Conservation (phyloP, 2,113 vertebrate species). For the Plestiodon gilberti region DNA sequence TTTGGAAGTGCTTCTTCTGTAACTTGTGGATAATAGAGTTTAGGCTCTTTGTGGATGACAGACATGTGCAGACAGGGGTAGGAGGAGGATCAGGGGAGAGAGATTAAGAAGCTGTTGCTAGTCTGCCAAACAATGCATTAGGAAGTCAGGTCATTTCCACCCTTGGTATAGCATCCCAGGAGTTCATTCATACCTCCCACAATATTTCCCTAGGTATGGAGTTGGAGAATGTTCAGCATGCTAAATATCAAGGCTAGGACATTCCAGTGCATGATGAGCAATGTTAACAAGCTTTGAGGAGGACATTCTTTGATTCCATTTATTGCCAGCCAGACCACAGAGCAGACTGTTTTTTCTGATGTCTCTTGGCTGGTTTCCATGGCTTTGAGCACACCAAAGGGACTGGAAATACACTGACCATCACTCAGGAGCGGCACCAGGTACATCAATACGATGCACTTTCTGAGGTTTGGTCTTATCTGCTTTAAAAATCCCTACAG, state of each 20-base stretch:
- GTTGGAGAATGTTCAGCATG: background rate
- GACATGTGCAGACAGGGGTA: background rate
- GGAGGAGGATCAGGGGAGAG: background rate
- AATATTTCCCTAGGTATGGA: background rate
- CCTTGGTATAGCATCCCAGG: accelerated
- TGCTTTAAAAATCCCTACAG: accelerated
- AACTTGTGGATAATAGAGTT: background rate
- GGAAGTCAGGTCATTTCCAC: background rate
- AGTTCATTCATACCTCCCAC: background rate
- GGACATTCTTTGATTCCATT: background rate
- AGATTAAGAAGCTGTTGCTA: background rate
- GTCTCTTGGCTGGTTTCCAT: background rate
- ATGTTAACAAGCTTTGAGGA: background rate
- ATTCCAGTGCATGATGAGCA: background rate
- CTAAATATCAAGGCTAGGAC: slow-evolving; percentile 1
- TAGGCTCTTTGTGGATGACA: background rate
- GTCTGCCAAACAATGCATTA: background rate
- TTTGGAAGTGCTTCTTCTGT: background rate
- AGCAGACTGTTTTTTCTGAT: background rate
- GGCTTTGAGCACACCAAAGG: too few relatives aligned
- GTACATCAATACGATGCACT: too few relatives aligned
- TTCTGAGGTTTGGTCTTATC: background rate
- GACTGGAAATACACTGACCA: background rate
- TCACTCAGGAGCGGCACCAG: background rate
- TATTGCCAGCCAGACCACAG: background rate